Evolutionary conservation across 2,113 vertebrate species (phyloP).

Genomic region (Corydoras maculifer): DNA sequence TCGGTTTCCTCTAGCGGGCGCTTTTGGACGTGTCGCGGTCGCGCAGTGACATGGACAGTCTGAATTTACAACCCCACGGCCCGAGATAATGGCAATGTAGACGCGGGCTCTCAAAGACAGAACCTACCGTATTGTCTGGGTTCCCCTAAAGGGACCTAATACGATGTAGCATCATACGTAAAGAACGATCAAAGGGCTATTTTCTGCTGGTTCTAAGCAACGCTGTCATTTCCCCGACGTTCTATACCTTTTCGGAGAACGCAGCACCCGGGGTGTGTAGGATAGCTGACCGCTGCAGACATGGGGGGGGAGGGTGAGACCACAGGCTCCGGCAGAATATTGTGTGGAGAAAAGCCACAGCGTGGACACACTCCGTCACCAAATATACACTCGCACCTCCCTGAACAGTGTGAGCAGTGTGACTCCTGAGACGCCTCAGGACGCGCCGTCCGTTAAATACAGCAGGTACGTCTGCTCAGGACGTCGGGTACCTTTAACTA

Average conservation of each 20-base stretch:
- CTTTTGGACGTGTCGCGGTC: constrained; percentile 60
- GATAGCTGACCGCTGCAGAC: constrained; percentile 53
- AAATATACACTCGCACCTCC: constrained; percentile 11
- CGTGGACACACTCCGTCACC: constrained; percentile 12
- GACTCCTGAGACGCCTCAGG: neutral
- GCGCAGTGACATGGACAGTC: constrained; percentile 60
- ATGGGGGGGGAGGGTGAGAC: constrained; percentile 47
- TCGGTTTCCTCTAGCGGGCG: constrained; percentile 58
- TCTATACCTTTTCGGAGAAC: constrained; percentile 62
- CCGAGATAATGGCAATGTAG: constrained; percentile 69
- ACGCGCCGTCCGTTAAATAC: too few relatives aligned
- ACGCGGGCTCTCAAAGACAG: constrained; percentile 58
- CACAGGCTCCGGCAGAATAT: constrained; percentile 57
- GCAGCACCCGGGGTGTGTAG: constrained; percentile 49
- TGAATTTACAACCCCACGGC: constrained; percentile 60
- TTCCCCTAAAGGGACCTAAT: constrained; percentile 50
- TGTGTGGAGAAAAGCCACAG: constrained; percentile 24
- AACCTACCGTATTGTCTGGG: constrained; percentile 61
- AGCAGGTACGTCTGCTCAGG: too few relatives aligned
- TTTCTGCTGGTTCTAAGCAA: constrained; percentile 59
- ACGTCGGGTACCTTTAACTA: too few relatives aligned
- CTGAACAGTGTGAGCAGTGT: constrained; percentile 4
- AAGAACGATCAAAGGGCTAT: constrained; percentile 66
- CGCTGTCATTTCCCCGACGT: constrained; percentile 62
- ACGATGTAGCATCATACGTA: constrained; percentile 31